A percentile compares a stretch with the other conserved stretches of the same genome.
Evolutionary conservation across 2,113 vertebrate genomes (phyloP).

Genomic region (Prionailurus viverrinus): DNA sequence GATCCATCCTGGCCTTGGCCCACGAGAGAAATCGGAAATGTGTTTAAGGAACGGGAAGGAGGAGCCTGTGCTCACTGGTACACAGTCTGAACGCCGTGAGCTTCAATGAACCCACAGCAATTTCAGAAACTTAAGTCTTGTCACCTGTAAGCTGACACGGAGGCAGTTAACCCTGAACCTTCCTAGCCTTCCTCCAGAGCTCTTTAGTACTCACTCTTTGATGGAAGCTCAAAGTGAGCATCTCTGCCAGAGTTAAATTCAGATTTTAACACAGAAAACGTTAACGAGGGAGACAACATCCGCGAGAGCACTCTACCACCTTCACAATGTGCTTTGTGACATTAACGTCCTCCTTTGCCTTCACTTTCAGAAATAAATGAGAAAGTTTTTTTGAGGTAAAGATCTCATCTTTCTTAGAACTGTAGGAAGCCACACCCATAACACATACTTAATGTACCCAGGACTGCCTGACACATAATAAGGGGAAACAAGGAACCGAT

Average conservation of each 20-base stretch:
- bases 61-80: not conserved
- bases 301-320: not conserved
- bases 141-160: not conserved
- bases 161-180: fast-evolving
- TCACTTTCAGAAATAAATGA: not conserved
- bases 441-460: not conserved
- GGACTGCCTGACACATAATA: not conserved
- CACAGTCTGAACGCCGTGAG: not conserved
- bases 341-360: not conserved
- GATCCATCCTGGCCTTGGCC: not conserved
- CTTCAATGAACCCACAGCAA: not conserved
- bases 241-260: not conserved
- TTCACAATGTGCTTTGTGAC: not conserved
- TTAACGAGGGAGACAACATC: not conserved
- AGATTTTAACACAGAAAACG: not conserved
- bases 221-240: not conserved
- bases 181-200: not conserved
- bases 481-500: not conserved
- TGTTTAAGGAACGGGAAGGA: not conserved
- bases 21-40: not conserved
- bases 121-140: not conserved
- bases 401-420: slow-evolving; percentile 1
- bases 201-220: not conserved
- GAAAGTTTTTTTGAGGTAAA: not conserved
- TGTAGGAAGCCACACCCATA: not conserved